Evolutionary conservation across 2,888 invertebrate genomes (phyloP).

Genomic region (Mamestra brassicae): DNA sequence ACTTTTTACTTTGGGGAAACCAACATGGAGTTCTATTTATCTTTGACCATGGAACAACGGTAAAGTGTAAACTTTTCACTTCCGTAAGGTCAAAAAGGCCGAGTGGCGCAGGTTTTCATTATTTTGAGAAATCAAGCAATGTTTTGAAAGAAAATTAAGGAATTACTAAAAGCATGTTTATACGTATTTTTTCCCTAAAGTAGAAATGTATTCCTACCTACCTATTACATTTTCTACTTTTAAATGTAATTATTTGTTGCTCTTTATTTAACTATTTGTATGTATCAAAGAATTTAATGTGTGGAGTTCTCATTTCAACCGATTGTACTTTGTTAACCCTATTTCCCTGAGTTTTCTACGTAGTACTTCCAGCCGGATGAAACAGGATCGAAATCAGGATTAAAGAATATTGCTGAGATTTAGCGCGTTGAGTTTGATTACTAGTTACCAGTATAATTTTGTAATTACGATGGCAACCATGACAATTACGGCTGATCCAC

Average conservation of each 20-base stretch:
- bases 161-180: not conserved
- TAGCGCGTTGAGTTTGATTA: not conserved
- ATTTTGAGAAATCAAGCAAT: not conserved
- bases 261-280: too few relatives aligned
- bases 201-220: too few relatives aligned
- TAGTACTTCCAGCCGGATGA: not conserved
- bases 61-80: conserved; percentile 25
- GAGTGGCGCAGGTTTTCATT: not conserved
- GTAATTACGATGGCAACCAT: too few relatives aligned
- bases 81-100: conserved; percentile 8
- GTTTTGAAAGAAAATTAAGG: not conserved
- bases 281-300: too few relatives aligned
- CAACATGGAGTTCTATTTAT: conserved; percentile 20
- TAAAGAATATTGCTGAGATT: too few relatives aligned
- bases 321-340: not conserved
- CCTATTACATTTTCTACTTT: too few relatives aligned
- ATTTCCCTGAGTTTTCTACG: not conserved
- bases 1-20: conserved; percentile 28
- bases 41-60: conserved; percentile 12
- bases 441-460: not conserved
- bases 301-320: not conserved
- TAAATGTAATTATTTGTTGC: too few relatives aligned
- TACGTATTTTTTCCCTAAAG: too few relatives aligned
- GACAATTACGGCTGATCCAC: too few relatives aligned
- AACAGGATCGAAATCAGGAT: not conserved